Base-by-base conservation (phyloP, 2,113 vertebrate genomes). In the Lagopus muta region DNA sequence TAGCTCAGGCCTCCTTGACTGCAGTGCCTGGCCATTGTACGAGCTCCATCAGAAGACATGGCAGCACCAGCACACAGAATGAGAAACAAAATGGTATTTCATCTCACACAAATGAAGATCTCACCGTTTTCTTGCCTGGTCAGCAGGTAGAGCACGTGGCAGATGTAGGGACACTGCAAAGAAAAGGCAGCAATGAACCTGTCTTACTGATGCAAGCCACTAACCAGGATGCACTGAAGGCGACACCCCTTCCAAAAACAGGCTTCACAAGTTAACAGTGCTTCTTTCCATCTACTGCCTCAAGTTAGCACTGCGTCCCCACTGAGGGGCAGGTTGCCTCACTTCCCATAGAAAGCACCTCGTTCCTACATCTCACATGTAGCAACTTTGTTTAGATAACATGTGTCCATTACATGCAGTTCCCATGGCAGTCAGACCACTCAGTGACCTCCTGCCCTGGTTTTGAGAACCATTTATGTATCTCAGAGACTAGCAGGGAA, bases 71-170 rank as follows among this genome's bases (percentile, higher is more conserved):
- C 40, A 83, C 70, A 73, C 1, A 81, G 9, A 62, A 30, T 7
- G 25, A 45, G 45, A 66, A 79, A 34, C 27, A 71, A 85, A 62
- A 60, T 5, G 14, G 3, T 30, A 38, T 89, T 93, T 13, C 30
- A 79, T 21, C 28, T 65, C 34, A 5, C 18, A 34, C 8, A 45
- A 75, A 3, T 71, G 40, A 72, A 80, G 38, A 77, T 98, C 96
- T 98, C 96, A 99, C 99, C 98, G 75, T 94, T 98, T 88, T 99
- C 98, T 93, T 96, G 99, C 92, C 96, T 98, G 61, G 99, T 99
- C 95, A 99, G 95, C 95, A 99, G 98, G 97, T 98, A 99, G 11
- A 99, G 95, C 58, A 99, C 38, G 60, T 99, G 99, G 95, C 99
- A 99, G 88, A 98, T 15, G 19, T 97, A 99, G 64, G 99, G 99